phyloP scores from a whole-genome alignment of 2,888 invertebrate species.

The Balanococcus diminutus region DNA sequence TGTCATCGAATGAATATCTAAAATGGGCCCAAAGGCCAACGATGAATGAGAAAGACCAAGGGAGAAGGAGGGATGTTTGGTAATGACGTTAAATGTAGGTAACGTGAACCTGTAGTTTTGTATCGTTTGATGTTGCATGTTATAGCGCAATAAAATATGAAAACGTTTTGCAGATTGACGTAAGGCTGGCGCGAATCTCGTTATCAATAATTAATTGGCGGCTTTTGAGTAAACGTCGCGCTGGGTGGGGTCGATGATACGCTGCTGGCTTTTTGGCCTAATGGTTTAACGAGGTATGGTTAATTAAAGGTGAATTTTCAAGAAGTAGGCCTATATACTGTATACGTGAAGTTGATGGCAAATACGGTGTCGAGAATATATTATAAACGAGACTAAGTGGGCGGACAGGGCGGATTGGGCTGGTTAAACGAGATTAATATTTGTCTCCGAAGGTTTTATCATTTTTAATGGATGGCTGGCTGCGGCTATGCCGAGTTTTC shows the following conservation, averaged over 20 bases:
- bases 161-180: background rate
- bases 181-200: background rate
- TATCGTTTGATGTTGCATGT: background rate
- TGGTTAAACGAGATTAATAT: slow-evolving; percentile 44
- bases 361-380: background rate
- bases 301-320: slow-evolving; percentile 43
- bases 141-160: background rate
- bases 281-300: slow-evolving; percentile 35
- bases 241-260: no score
- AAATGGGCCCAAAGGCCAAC: no score
- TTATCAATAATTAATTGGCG: background rate
- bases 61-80: background rate
- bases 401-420: background rate
- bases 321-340: background rate
- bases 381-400: background rate
- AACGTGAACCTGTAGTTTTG: no score
- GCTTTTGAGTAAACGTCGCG: background rate
- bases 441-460: slow-evolving; percentile 41
- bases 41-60: background rate
- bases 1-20: background rate
- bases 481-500: background rate
- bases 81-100: background rate
- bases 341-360: no score
- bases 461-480: slow-evolving; percentile 40
- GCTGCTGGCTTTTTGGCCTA: background rate